These are phyloP conservation scores for Heliconius ethilla DNA, from an alignment of 2,888 invertebrate genomes.

Conservation along the genomic window DNA sequence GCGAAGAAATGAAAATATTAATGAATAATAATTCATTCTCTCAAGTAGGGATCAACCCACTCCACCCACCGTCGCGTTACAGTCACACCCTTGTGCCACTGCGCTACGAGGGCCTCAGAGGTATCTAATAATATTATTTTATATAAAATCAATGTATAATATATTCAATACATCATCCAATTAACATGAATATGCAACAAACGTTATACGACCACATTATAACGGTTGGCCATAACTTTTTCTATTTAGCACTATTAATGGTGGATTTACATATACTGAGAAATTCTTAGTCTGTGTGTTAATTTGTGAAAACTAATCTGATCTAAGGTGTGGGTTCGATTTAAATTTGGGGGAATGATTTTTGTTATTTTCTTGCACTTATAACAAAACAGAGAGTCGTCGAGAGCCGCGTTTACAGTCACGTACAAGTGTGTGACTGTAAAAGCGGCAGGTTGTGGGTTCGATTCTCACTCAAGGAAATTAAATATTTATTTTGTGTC, in stretches of 20 bases:
- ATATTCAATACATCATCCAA: constrained; percentile 7
- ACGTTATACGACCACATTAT: constrained; percentile 1
- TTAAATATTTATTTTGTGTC: too few relatives aligned
- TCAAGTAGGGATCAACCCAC: too few relatives aligned
- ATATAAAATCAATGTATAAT: neutral
- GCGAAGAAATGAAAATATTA: too few relatives aligned
- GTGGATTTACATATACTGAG: neutral
- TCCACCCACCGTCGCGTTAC: too few relatives aligned
- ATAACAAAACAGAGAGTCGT: too few relatives aligned
- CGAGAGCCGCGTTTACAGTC: too few relatives aligned
- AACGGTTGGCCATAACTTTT: neutral
- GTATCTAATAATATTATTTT: neutral
- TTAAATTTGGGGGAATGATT: neutral
- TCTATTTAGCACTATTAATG: constrained; percentile 2
- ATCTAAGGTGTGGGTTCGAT: neutral
- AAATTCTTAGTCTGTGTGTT: neutral
- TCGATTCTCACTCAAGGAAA: too few relatives aligned
- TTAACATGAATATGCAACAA: constrained; percentile 21
- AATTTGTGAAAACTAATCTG: neutral
- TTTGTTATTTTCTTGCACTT: neutral
- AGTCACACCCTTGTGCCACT: too few relatives aligned
- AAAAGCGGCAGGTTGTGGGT: too few relatives aligned
- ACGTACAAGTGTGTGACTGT: too few relatives aligned
- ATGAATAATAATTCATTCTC: too few relatives aligned
- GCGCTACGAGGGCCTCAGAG: too few relatives aligned